A percentile compares a stretch with the other conserved stretches of the same genome.
These are phyloP conservation scores for Molossus molossus DNA, from an alignment of 2,797 vertebrate genomes.

Conservation along the genomic window DNA sequence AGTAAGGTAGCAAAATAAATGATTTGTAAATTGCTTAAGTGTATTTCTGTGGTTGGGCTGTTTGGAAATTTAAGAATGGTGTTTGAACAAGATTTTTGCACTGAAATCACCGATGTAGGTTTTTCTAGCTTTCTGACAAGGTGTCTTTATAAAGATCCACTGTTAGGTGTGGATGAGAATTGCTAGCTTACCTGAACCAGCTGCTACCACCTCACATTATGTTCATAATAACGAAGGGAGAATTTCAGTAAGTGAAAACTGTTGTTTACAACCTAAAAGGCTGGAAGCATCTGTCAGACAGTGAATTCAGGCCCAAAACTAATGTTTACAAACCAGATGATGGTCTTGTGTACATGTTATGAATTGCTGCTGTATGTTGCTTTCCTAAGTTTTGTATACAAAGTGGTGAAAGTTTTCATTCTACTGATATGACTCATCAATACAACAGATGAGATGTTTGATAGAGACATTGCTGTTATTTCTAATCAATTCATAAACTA, in stretches of 20 bases:
- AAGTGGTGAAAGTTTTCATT: conserved; percentile 83
- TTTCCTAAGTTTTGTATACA: conserved; percentile 82
- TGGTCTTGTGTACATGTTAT: conserved; percentile 77
- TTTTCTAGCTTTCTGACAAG: conserved; percentile 51
- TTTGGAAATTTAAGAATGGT: conserved; percentile 64
- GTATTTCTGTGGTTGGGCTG: neutral
- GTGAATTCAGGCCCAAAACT: conserved; percentile 79
- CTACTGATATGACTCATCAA: conserved; percentile 81
- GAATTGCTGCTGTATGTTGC: conserved; percentile 78
- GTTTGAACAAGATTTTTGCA: conserved; percentile 27
- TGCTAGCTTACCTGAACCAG: conserved; percentile 79
- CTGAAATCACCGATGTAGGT: neutral
- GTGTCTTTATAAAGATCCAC: conserved; percentile 49
- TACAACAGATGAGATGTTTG: conserved; percentile 85
- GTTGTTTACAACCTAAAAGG: conserved; percentile 80
- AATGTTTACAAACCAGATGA: conserved; percentile 82
- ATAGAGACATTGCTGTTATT: conserved; percentile 78
- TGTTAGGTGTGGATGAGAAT: conserved; percentile 16
- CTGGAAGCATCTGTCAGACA: conserved; percentile 80
- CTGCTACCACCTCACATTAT: conserved; percentile 66
- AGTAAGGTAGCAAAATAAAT: conserved; percentile 34
- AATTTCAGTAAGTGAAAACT: conserved; percentile 79
- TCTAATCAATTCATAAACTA: conserved; percentile 82
- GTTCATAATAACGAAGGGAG: conserved; percentile 69
- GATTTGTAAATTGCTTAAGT: conserved; percentile 7